These are phyloP conservation scores for Nasua narica DNA, from an alignment of 2,797 vertebrate species.

Conservation along the genomic window DNA sequence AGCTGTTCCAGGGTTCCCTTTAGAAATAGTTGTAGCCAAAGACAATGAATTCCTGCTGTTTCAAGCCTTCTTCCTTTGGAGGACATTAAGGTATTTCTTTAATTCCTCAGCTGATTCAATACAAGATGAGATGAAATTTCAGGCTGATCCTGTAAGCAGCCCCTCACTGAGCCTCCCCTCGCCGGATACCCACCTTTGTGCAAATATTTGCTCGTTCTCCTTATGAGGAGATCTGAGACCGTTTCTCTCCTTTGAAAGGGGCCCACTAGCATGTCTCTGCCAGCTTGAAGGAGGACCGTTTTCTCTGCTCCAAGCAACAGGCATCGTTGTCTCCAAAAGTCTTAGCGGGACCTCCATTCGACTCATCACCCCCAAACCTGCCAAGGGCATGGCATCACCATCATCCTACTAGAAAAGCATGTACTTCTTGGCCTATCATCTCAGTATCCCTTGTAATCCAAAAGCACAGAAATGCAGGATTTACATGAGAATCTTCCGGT, in stretches of 20 bases:
- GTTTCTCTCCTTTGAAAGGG: neutral
- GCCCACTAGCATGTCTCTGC: neutral
- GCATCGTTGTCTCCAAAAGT: neutral
- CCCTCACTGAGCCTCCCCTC: neutral
- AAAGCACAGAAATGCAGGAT: neutral
- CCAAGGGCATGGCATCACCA: neutral
- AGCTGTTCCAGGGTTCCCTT: constrained; percentile 68
- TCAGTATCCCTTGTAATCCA: neutral
- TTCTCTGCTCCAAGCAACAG: neutral
- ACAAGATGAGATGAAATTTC: constrained; percentile 57
- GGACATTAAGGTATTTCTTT: constrained; percentile 70
- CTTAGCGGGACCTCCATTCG: neutral
- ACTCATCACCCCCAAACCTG: neutral
- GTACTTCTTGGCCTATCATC: neutral
- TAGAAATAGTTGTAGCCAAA: constrained; percentile 74
- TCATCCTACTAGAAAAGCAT: neutral
- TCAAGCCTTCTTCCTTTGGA: constrained; percentile 72
- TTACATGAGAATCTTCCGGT: neutral
- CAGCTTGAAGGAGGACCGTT: neutral
- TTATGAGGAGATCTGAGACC: neutral
- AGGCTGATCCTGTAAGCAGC: constrained; percentile 35
- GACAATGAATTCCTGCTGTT: constrained; percentile 68
- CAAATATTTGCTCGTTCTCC: neutral
- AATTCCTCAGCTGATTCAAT: constrained; percentile 65
- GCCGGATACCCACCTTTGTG: neutral